phyloP scores from a whole-genome alignment of 1,140 invertebrate genomes.

The Caenorhabditis briggsae region DNA sequence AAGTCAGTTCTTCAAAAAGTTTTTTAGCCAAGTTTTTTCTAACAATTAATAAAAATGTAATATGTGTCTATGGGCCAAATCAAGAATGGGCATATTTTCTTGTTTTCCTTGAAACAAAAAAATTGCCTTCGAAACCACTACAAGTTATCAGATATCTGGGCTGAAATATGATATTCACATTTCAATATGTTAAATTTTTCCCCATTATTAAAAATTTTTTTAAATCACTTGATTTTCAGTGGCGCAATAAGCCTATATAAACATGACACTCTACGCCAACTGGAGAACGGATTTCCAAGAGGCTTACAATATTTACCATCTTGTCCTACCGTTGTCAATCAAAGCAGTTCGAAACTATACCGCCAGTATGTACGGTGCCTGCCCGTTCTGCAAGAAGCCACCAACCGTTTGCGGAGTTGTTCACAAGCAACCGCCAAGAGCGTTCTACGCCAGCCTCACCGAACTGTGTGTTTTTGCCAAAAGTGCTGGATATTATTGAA shows the following conservation, averaged over 20 bases:
- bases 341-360: background rate
- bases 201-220: too few species aligned
- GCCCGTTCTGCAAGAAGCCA: background rate
- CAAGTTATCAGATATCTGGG: too few species aligned
- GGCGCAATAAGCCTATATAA: background rate
- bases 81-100: too few species aligned
- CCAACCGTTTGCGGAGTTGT: background rate
- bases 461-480: background rate
- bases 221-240: background rate
- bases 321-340: background rate
- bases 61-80: too few species aligned
- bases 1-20: too few species aligned
- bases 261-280: background rate
- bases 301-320: background rate
- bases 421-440: background rate
- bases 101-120: too few species aligned
- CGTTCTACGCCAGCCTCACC: background rate
- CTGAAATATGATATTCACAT: too few species aligned
- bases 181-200: background rate
- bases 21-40: too few species aligned
- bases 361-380: background rate
- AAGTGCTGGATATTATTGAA: conserved; percentile 6
- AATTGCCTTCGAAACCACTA: too few species aligned
- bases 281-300: background rate
- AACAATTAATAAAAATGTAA: too few species aligned